Evolutionary conservation across 2,113 vertebrate species (phyloP), one percentile per base, ranked within the genome.

Genomic region (Coreoperca whiteheadi): DNA sequence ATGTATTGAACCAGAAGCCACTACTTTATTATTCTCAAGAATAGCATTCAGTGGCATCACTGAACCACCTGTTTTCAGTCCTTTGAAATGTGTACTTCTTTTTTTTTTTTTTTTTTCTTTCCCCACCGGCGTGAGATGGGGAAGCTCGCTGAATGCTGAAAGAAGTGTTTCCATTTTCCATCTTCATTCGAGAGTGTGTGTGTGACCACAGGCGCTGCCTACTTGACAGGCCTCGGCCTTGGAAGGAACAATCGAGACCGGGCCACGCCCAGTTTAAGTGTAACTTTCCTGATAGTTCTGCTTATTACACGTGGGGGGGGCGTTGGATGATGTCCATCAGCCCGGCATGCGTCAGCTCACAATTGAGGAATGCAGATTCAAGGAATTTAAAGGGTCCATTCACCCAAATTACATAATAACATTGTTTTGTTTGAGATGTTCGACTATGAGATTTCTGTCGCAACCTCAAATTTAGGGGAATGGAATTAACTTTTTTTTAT

Each of bases 61-160:
- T 85, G 74, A 85, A 82, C 74, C 80, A 91, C 67, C 86, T 91
- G 80, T 77, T 90, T 81, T 79, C 72, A 68, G 4, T 51, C 53
- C 70, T 89, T 85, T 88, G 84, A 83, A 88, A 88, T 64, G 48
- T 39, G 32, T 48, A 60, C 34, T 21, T 82, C 43, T 57, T 68
- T 39, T 23, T 51, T n/a, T n/a, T n/a, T n/a, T n/a, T n/a, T n/a
- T n/a, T n/a, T n/a, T n/a, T n/a, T n/a, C n/a, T n/a, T n/a, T n/a
- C n/a, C 28, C 16, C 34, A 2, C 12, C 4, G 25, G 14, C 0
- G 6, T 51, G 11, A 25, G 25, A 39, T 39, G 43, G 25, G 37
- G 54, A 60, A 70, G 53, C 79, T 54, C 21, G 5, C 57, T 34
- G 43, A 80, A 75, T 48, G 74, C 70, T 75, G 53, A 83, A 65